Evolutionary conservation across 1,140 invertebrate species (phyloP).

Genomic region (Drosophila nikananu): DNA sequence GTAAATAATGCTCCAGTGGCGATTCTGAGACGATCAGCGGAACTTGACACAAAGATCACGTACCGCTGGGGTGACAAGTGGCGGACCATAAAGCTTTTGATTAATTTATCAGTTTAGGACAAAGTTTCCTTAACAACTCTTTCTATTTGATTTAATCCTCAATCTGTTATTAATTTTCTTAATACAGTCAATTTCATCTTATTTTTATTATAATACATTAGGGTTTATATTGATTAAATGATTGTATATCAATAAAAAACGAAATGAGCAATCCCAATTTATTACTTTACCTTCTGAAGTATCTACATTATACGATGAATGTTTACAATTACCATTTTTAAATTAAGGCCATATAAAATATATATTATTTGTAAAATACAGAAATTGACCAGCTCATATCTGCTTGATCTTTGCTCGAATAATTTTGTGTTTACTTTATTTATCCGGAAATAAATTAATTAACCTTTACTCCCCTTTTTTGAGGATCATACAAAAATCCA

Average conservation of each 20-base stretch:
- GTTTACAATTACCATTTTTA: too few species aligned
- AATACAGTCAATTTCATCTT: neutral
- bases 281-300: too few species aligned
- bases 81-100: slow-evolving; percentile 26
- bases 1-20: slow-evolving; percentile 76
- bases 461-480: slow-evolving; percentile 1
- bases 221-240: neutral
- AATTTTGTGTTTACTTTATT: slow-evolving; percentile 14
- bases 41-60: slow-evolving; percentile 76
- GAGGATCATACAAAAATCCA: slow-evolving; percentile 23
- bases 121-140: slow-evolving; percentile 14
- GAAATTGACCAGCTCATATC: neutral
- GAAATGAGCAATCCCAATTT: too few species aligned
- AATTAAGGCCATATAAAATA: too few species aligned
- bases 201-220: neutral
- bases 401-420: neutral
- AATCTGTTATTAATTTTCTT: neutral
- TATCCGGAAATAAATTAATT: neutral
- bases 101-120: slow-evolving; percentile 13
- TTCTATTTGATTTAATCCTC: slow-evolving; percentile 7
- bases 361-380: too few species aligned
- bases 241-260: neutral
- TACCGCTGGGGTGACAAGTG: slow-evolving; percentile 44
- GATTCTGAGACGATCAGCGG: slow-evolving; percentile 46
- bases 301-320: too few species aligned